A percentile compares a stretch with the other conserved stretches of the same genome.
Evolutionary conservation across 2,113 vertebrate genomes (phyloP).

Genomic region (Podiceps cristatus): DNA sequence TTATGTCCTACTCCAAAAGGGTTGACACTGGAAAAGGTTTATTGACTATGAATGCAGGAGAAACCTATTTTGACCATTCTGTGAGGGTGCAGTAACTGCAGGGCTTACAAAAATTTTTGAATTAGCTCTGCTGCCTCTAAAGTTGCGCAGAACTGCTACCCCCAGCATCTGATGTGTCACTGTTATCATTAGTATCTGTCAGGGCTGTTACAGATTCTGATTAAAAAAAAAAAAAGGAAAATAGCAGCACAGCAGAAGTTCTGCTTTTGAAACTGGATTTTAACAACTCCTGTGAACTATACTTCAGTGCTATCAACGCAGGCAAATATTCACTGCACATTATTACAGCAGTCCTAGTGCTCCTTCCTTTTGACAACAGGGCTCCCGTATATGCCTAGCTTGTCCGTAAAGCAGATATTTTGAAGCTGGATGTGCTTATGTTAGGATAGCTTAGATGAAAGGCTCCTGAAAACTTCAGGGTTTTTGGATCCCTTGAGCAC

Average conservation of each 20-base stretch:
- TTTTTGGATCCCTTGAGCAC: background rate
- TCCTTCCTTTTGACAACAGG: background rate
- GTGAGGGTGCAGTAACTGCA: background rate
- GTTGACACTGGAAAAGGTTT: background rate
- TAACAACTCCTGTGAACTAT: background rate
- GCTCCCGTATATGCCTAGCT: accelerated
- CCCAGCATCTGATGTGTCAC: background rate
- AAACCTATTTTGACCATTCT: background rate
- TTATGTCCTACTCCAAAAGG: background rate
- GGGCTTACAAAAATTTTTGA: background rate
- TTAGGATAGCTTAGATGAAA: background rate
- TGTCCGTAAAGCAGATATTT: background rate
- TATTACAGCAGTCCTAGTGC: background rate
- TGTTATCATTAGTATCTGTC: background rate
- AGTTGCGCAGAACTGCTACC: background rate
- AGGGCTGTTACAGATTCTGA: background rate
- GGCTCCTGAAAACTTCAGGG: background rate
- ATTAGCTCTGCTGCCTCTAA: background rate
- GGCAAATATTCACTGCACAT: background rate
- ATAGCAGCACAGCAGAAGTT: background rate
- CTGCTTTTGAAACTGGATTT: background rate
- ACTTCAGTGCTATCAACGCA: background rate
- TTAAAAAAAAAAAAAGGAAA: background rate
- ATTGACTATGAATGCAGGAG: background rate
- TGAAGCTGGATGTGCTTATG: background rate